phyloP scores from a whole-genome alignment of 1,140 invertebrate species.

The Cyclina sinensis region DNA sequence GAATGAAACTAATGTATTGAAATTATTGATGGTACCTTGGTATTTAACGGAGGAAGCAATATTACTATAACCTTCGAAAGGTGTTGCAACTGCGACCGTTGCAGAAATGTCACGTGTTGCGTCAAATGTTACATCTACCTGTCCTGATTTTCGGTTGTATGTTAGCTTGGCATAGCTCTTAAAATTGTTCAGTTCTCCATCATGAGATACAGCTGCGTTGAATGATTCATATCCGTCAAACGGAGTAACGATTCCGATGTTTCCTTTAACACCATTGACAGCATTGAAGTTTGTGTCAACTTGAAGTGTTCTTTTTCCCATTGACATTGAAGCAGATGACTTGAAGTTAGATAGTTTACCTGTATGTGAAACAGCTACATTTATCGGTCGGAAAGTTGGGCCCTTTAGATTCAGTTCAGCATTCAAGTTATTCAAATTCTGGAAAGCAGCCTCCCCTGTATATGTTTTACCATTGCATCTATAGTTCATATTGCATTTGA shows the following conservation, averaged over 20 bases:
- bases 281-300: constrained; percentile 24
- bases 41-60: not conserved
- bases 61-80: not conserved
- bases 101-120: constrained; percentile 7
- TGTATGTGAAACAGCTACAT: constrained; percentile 11
- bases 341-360: constrained; percentile 34
- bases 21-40: constrained; percentile 10
- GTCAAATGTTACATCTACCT: constrained; percentile 28
- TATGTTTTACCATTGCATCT: constrained; percentile 32
- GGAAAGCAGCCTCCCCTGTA: constrained; percentile 25
- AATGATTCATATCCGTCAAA: constrained; percentile 44
- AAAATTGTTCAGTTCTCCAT: constrained; percentile 5
- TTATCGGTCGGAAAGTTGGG: constrained; percentile 3
- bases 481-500: constrained; percentile 44
- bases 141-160: constrained; percentile 22
- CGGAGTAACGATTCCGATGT: constrained; percentile 16
- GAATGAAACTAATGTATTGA: constrained; percentile 21
- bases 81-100: not conserved
- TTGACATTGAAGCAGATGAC: constrained; percentile 22
- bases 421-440: constrained; percentile 43
- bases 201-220: not conserved
- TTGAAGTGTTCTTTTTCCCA: constrained; percentile 33
- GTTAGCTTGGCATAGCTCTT: constrained; percentile 26
- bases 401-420: constrained; percentile 36
- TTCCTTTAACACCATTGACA: constrained; percentile 25